Evolutionary conservation across 2,113 vertebrate genomes (phyloP), one percentile per base, ranked within the genome.

Genomic region (Prinia subflava): DNA sequence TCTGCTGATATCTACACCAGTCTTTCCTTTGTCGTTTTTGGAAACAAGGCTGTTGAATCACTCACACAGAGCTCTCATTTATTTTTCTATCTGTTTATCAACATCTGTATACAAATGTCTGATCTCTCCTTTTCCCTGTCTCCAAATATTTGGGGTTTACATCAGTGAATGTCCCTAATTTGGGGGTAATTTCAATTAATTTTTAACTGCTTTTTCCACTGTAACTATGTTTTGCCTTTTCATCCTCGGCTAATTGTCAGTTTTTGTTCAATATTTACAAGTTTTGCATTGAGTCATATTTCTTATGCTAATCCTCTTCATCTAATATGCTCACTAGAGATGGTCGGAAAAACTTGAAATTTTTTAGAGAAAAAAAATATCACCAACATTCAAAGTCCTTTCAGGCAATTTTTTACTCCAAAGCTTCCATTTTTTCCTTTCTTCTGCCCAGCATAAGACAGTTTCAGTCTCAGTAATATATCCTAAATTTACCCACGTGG

Each of bases 251-350:
- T 95, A 96, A 96, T 96, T 95, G 92, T 94, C 96, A 95, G 92
- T 0, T 81, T 95, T 94, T 93, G 76, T 92, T 95, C 90, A 96
- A 95, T 96, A 94, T 96, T 95, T 95, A 94, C 93, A 93, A 87
- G 88, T 53, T 92, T 84, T 89, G 53, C 90, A 92, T 20, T 63
- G 60, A 96, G 76, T 41, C 62, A 42, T 73, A 89, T 95, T 95
- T 94, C 73, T 90, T 93, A 95, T 91, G 94, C 69, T 93, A 93
- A 96, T 96, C n/a, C n/a, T 60, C 79, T 90, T 97, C 90, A 90
- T 95, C 81, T 93, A 93, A 90, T 94, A 96, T 89, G 85, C 90
- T 94, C 85, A 90, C 64, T 92, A 81, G 73, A 89, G 83, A 75
- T 69, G 56, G 28, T 1, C 71, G 64, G 57, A 92, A 85, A 95